These are phyloP conservation scores for Limosa lapponica DNA, from an alignment of 2,797 vertebrate genomes.

Conservation along the genomic window DNA sequence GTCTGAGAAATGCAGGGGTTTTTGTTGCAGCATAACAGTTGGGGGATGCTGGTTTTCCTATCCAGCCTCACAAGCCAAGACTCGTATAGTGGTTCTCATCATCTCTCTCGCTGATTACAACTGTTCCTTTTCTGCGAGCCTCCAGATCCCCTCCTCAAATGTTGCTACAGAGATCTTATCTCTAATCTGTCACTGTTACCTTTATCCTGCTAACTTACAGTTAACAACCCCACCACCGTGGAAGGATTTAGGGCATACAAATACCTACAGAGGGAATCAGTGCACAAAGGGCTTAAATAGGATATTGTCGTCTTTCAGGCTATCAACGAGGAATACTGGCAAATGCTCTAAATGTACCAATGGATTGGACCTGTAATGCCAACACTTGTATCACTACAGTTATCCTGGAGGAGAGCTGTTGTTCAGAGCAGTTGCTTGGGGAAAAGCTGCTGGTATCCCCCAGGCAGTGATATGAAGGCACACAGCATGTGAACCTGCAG, in stretches of 20 bases:
- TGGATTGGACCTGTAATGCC: no score
- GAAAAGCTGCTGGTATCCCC: background rate
- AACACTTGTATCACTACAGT: accelerated
- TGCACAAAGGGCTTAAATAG: background rate
- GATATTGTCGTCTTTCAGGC: background rate
- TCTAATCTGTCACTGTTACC: background rate
- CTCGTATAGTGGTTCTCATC: background rate
- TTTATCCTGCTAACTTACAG: background rate
- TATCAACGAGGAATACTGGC: background rate
- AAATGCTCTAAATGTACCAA: background rate
- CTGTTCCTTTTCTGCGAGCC: background rate
- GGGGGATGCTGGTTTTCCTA: background rate
- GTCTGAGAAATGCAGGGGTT: background rate
- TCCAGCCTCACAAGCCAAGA: background rate
- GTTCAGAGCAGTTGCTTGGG: background rate
- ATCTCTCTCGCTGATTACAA: background rate
- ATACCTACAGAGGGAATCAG: background rate
- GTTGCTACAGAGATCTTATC: background rate
- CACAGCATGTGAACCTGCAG: accelerated
- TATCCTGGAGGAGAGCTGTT: background rate
- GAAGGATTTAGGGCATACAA: background rate
- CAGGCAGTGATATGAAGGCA: background rate
- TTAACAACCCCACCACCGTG: background rate
- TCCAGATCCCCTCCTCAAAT: background rate
- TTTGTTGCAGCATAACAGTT: background rate